These are phyloP conservation scores for Hirtodrosophila duncani DNA, from an alignment of 2,888 invertebrate genomes.

Conservation along the genomic window DNA sequence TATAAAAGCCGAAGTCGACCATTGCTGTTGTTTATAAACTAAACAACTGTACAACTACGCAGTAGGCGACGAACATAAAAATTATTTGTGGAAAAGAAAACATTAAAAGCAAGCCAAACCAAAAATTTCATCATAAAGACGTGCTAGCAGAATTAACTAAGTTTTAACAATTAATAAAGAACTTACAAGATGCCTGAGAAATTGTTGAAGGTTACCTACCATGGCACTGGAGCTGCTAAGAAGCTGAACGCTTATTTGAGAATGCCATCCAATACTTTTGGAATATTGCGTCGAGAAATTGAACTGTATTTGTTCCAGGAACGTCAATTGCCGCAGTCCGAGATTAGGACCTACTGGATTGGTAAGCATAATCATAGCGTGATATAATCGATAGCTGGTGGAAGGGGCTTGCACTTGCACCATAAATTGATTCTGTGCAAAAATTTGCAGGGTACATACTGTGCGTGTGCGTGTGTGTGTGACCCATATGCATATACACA, in stretches of 20 bases:
- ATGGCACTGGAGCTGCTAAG: slow-evolving; percentile 32
- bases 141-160: background rate
- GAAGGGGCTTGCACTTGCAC: background rate
- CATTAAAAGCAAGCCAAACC: background rate
- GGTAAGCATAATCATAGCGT: too few species aligned
- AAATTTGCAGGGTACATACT: background rate
- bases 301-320: slow-evolving; percentile 49
- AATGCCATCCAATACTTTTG: slow-evolving; percentile 36
- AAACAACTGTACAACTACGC: slow-evolving; percentile 24
- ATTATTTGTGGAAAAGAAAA: slow-evolving; percentile 24
- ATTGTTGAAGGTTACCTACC: slow-evolving; percentile 66
- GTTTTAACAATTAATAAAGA: background rate
- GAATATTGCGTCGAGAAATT: slow-evolving; percentile 46
- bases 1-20: slow-evolving; percentile 45
- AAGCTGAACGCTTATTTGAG: slow-evolving; percentile 62
- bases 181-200: slow-evolving; percentile 41
- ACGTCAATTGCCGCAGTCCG: slow-evolving; percentile 34
- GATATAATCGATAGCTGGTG: too few species aligned
- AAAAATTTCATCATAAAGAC: slow-evolving; percentile 2
- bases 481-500: background rate
- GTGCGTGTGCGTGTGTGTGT: background rate
- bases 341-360: slow-evolving; percentile 63
- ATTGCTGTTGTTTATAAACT: slow-evolving; percentile 17
- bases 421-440: background rate
- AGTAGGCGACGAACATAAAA: slow-evolving; percentile 11